Evolutionary conservation across 2,797 vertebrate species (phyloP).

Genomic region (Glossophaga mutica): DNA sequence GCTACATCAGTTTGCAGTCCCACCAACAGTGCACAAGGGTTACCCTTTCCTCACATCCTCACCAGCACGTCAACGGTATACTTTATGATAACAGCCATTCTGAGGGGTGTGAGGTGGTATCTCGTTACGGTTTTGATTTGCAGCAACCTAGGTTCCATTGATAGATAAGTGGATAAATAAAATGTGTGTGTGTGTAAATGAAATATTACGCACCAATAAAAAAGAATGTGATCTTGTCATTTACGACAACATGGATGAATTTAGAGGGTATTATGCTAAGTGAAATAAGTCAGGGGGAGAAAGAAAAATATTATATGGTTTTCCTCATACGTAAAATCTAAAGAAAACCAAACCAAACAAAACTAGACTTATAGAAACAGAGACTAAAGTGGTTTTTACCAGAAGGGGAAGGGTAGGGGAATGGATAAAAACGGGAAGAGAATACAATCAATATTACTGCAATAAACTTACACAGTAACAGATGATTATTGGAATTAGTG

Average conservation of each 20-base stretch:
- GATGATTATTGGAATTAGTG: not conserved
- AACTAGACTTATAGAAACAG: not conserved
- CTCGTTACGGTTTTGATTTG: not conserved
- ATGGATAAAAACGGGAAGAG: not conserved
- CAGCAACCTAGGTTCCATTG: not conserved
- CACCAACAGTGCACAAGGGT: not conserved
- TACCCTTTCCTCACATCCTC: not conserved
- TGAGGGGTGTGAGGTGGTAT: not conserved
- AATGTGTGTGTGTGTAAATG: not conserved
- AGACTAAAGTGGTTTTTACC: not conserved
- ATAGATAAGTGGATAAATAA: not conserved
- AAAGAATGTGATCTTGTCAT: not conserved
- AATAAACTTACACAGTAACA: not conserved
- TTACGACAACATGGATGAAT: not conserved
- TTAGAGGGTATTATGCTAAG: not conserved
- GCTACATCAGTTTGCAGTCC: not conserved
- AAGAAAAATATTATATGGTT: not conserved
- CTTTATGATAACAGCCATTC: not conserved
- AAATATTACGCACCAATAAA: not conserved
- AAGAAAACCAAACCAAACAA: not conserved
- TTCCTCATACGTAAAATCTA: not conserved
- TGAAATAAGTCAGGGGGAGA: not conserved
- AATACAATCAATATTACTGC: not conserved
- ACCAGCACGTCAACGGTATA: not conserved
- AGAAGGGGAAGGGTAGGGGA: not conserved